These are phyloP conservation scores for Kradibia gibbosae DNA, from an alignment of 1,140 invertebrate species.

Conservation along the genomic window DNA sequence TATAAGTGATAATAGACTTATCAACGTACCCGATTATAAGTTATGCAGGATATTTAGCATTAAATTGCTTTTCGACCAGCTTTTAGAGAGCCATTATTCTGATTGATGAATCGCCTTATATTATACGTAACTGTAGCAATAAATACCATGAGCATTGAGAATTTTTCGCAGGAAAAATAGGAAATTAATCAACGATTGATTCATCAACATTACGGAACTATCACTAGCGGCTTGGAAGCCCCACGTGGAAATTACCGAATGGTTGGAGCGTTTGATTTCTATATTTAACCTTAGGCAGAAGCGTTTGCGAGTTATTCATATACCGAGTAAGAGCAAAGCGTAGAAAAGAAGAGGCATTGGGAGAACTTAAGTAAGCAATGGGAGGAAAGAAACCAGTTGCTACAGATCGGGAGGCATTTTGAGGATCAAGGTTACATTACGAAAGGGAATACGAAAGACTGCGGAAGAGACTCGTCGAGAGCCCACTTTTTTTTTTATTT, in stretches of 20 bases:
- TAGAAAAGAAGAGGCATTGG: neutral
- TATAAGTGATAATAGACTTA: too few species aligned
- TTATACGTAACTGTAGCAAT: neutral
- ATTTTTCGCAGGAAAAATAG: too few species aligned
- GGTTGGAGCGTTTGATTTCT: neutral
- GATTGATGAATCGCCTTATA: neutral
- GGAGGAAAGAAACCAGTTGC: constrained; percentile 33
- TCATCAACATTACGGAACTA: too few species aligned
- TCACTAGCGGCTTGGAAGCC: too few species aligned
- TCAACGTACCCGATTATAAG: too few species aligned
- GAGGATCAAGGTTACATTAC: constrained; percentile 27
- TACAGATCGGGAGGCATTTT: constrained; percentile 6
- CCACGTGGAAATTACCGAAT: too few species aligned
- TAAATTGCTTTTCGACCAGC: too few species aligned
- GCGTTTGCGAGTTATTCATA: neutral
- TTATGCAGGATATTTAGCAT: too few species aligned
- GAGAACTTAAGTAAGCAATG: neutral
- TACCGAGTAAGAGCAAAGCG: neutral
- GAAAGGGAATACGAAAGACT: constrained; percentile 9
- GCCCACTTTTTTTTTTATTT: neutral
- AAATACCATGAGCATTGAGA: neutral
- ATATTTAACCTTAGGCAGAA: neutral
- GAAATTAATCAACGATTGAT: too few species aligned
- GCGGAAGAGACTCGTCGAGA: neutral
- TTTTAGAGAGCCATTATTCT: neutral